Base-by-base conservation (phyloP, 2,888 invertebrate genomes). In the Magallana nippona region DNA sequence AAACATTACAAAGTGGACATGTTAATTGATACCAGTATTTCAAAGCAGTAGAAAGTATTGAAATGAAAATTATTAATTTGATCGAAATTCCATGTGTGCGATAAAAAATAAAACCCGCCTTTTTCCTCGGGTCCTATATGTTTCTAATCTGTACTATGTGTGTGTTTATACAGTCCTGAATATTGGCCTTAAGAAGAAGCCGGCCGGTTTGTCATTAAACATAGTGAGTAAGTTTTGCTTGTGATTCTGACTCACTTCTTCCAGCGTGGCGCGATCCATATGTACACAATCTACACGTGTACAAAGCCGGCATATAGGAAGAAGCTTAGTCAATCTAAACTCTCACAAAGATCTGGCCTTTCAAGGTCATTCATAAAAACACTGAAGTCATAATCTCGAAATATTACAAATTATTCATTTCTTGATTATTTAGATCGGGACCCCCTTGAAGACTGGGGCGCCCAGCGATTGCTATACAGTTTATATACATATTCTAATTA, bases 401-500 rank as follows among this genome's bases (percentile, higher is more conserved):
- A 71, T 71, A 27, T 2, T 71, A 15, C 60, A 27, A 71, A 27
- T 71, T 27, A 71, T 27, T 71, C 71, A 71, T 32, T 11, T 27
- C 27, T 71, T 27, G 15, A 32, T 27, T 71, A 71, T 27, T 60
- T 2, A n/a, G 17, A 60, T 27, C 27, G 27, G 63, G 27, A 11
- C 27, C 71, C 71, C 71, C 27, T 32, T 71, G 0, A 71, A 71
- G 27, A 11, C 44, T 44, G 44, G 44, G 5, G 44, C 13, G 11
- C 71, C 15, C 71, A 15, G 27, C 1, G 71, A 13, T 27, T 11
- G 27, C 71, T 32, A 32, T 44, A 32, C 2, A 71, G 71, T 71
- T 71, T 71, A 71, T 71, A 71, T 71, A 71, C 71, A 71, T 71
- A 71, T 71, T 71, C 71, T 71, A 71, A 71, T 71, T 71, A 71